Evolutionary conservation across 2,888 invertebrate genomes (phyloP), one percentile per base, ranked within the genome.

Genomic region (Acleris literana): DNA sequence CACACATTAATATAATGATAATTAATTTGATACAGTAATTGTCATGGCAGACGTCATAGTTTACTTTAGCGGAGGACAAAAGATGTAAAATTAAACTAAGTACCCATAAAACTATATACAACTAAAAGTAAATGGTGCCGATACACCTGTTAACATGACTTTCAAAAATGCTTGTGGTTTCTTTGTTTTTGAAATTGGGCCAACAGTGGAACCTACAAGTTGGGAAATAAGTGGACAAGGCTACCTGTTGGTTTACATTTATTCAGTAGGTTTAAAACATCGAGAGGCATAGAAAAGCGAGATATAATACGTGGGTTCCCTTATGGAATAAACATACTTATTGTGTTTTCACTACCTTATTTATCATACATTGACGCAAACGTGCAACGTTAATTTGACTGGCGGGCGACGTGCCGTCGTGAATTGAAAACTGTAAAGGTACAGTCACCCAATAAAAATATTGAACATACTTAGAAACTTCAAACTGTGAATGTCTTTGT

Each of bases 11-110:
- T 55, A 46, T 52, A 66, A 48, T 48, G 46, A 46, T 62, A 57
- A 66, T 62, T 66, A 62, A 66, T 66, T 66, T 66, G 57, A 61
- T 57, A 56, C 52, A 57, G 20, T 57, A 39, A 66, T 62, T 66
- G 62, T 61, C 44, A 18, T 3, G 55, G 7, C 44, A n/a, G 33
- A 29, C 61, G 51, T 56, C 55, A 66, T 39, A 39, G 49, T 61
- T 52, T 17, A 55, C 43, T 16, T n/a, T 29, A 33, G 1, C 2
- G 11, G 53, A 29, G n/a, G 16, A 66, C 65, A 66, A 62, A 66
- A 18, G n/a, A 22, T n/a, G 20, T 49, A 17, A 11, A 22, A 52
- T 6, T 29, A 43, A 13, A 56, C 20, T 17, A 46, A 33, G 33
- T 33, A 33, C 9, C 33, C 9, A 9, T 33, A 3, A 3, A 33